These are phyloP conservation scores for Rhinella marina DNA, from an alignment of 2,797 vertebrate species.

Conservation along the genomic window DNA sequence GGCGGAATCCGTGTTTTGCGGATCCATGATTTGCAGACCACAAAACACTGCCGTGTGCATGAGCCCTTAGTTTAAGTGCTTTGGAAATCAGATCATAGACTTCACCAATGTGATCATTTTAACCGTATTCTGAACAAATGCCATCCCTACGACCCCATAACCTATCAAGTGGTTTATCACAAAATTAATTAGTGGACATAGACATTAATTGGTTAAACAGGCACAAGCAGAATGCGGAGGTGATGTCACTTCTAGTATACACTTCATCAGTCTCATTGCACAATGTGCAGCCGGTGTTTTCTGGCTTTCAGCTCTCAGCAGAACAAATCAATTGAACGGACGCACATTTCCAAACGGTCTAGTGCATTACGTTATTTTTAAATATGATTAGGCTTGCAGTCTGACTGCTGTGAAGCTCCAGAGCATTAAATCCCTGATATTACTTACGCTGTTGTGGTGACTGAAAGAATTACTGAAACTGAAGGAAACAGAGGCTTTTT, in stretches of 20 bases:
- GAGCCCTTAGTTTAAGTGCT: neutral
- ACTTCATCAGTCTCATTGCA: slow-evolving; percentile 45
- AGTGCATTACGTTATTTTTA: slow-evolving; percentile 54
- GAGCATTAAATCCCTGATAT: slow-evolving; percentile 51
- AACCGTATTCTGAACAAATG: neutral
- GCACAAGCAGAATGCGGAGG: neutral
- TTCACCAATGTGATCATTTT: neutral
- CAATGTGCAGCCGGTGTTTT: slow-evolving; percentile 26
- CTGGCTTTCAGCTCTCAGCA: slow-evolving; percentile 19
- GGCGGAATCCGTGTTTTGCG: too few species aligned
- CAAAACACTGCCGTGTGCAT: too few species aligned
- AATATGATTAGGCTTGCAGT: slow-evolving; percentile 56
- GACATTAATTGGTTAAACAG: neutral
- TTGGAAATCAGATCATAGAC: neutral
- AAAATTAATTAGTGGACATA: neutral
- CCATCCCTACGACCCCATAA: neutral
- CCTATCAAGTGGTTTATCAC: neutral
- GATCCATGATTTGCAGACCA: too few species aligned
- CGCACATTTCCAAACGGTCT: slow-evolving; percentile 52
- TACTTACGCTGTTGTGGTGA: slow-evolving; percentile 34
- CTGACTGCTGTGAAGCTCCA: slow-evolving; percentile 23
- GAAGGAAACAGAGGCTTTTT: neutral
- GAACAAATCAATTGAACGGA: slow-evolving; percentile 35
- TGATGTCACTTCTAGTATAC: slow-evolving; percentile 30
- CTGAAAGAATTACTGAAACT: slow-evolving; percentile 25